Conservation (phyloP, 2,797 vertebrate genomes). For the Sciaenops ocellatus region DNA sequence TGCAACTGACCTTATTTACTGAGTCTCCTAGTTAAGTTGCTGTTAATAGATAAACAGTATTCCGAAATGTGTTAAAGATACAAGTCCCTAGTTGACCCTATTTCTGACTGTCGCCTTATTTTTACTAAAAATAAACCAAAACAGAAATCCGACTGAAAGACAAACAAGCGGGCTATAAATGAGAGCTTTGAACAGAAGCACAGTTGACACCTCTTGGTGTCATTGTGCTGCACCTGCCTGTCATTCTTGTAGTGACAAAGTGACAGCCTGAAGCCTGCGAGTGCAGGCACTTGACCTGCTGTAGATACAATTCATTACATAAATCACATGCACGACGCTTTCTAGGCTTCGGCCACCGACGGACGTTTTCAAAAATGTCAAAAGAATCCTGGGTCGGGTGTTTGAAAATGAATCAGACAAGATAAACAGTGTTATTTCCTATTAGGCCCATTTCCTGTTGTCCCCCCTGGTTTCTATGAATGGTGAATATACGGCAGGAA, state of each 20-base stretch:
- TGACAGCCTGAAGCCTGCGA: slow-evolving; percentile 33
- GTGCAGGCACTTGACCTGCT: slow-evolving; percentile 35
- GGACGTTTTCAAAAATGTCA: neutral
- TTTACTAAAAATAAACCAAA: slow-evolving; percentile 26
- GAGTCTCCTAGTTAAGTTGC: neutral
- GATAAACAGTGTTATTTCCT: slow-evolving; percentile 23
- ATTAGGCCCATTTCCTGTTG: neutral
- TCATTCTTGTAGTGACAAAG: slow-evolving; percentile 57
- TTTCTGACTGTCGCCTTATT: slow-evolving; percentile 5
- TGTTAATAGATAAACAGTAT: neutral
- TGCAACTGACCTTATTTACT: slow-evolving; percentile 4
- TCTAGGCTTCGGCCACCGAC: neutral
- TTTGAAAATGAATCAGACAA: slow-evolving; percentile 18
- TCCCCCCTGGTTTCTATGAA: slow-evolving; percentile 9
- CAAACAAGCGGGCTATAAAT: slow-evolving; percentile 31
- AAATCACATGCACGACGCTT: neutral
- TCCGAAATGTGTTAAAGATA: too few relatives aligned
- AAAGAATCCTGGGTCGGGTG: neutral
- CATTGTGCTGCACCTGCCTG: slow-evolving; percentile 47
- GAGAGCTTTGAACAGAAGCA: slow-evolving; percentile 14
- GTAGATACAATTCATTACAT: neutral
- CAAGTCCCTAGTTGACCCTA: too few relatives aligned
- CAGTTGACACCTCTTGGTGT: slow-evolving; percentile 29
- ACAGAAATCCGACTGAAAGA: slow-evolving; percentile 10
- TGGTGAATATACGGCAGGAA: neutral